These are phyloP conservation scores for Dromococcyx pavoninus DNA, from an alignment of 2,797 vertebrate species.

Conservation along the genomic window DNA sequence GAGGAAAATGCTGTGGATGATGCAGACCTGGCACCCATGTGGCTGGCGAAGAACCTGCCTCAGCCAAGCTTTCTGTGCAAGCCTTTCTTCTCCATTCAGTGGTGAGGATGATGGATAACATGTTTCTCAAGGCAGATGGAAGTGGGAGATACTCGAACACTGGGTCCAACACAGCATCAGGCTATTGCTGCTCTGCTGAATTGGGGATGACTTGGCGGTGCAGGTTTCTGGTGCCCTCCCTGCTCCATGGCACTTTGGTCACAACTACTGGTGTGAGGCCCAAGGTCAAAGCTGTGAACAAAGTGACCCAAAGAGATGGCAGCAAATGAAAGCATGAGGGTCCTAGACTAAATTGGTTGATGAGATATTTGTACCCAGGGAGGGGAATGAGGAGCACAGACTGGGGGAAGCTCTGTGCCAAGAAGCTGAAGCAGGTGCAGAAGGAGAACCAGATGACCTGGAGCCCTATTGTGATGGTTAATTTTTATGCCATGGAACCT, in stretches of 20 bases:
- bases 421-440: background rate
- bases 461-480: background rate
- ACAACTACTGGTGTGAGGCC: background rate
- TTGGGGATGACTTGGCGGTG: background rate
- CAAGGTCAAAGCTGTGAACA: rapidly evolving
- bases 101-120: background rate
- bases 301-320: background rate
- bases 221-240: background rate
- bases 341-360: background rate
- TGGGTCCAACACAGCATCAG: background rate
- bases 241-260: background rate
- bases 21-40: background rate
- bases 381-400: background rate
- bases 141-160: background rate
- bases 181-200: background rate
- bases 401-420: background rate
- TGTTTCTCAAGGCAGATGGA: background rate
- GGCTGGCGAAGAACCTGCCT: background rate
- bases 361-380: background rate
- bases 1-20: background rate
- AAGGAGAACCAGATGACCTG: background rate
- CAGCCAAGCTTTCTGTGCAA: background rate
- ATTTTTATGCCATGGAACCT: background rate
- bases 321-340: background rate
- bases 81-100: background rate